Evolutionary conservation across 2,113 vertebrate species (phyloP), one percentile per base, ranked within the genome.

Genomic region (Gadus chalcogrammus): DNA sequence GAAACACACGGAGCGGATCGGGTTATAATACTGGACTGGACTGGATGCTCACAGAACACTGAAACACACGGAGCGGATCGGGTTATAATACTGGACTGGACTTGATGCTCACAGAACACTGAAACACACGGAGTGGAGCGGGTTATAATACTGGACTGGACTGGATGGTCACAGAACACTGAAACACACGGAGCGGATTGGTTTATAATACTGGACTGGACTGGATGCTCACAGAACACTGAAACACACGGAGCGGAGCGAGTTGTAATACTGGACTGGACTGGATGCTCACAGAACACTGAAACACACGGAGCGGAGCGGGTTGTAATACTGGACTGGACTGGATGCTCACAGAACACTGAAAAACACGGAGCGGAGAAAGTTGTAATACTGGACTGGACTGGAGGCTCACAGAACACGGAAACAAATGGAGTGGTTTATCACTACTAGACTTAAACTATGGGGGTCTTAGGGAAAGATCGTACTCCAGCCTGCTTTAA

Each of bases 121-220:
- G 24, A 24, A 24, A 24, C 2, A 24, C 24, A n/a, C 22, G 22
- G 22, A 24, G 22, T 2, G 22, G 22, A 24, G 22, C 2, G 22
- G 22, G 22, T 24, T 24, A 24, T 24, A 24, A 24, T 24, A 24
- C 91, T 0, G 75, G 56, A 62, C 85, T 92, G 38, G 92, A 87
- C n/a, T n/a, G n/a, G n/a, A n/a, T n/a, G 1, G 91, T 94, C 88
- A 2, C 88, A 91, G 76, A 99, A 85, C 1, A 91, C 96, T 99
- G 80, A 73, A 17, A 82, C 35, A 80, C 5, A 62, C 20, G 15
- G 8, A 62, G 31, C 22, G 22, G 22, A 24, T 1, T 9, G 17
- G 5, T 17, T 59, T 59, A 5, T 5, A 59, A 2, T 59, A 59
- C 60, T 31, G 31, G 31, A 31, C 31, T 6, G 31, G 31, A 61